Percentiles rank a stretch among this genome's conserved stretches.
Conservation (phyloP, 1,140 invertebrate genomes). For the Notospermus geniculatus region DNA sequence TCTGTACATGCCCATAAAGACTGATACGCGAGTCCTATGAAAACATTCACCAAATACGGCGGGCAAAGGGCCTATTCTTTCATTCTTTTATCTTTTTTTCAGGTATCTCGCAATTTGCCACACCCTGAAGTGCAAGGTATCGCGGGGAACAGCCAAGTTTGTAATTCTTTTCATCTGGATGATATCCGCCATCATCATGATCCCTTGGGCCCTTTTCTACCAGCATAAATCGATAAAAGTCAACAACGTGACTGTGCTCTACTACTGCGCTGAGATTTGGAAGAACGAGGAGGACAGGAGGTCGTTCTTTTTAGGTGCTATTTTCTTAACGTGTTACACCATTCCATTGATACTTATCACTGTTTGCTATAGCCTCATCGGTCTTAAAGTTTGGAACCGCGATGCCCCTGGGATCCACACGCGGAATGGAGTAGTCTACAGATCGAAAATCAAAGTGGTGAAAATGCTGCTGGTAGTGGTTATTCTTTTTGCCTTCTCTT, state of each 20-base stretch:
- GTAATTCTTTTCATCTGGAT: constrained; percentile 92
- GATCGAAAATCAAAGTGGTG: constrained; percentile 66
- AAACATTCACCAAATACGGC: no score
- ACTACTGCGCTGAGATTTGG: constrained; percentile 32
- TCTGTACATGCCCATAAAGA: no score
- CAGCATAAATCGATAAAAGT: constrained; percentile 54
- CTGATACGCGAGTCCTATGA: no score
- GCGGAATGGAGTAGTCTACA: constrained; percentile 42
- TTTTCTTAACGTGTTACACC: constrained; percentile 88
- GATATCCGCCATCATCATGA: constrained; percentile 76
- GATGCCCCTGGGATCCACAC: constrained; percentile 70
- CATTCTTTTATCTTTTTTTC: constrained; percentile 43
- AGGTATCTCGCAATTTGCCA: constrained; percentile 95
- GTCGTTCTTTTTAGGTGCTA: constrained; percentile 84
- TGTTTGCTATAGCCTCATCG: constrained; percentile 89
- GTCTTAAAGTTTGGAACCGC: constrained; percentile 84
- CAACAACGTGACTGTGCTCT: constrained; percentile 22
- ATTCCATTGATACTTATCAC: constrained; percentile 87
- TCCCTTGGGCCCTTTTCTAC: constrained; percentile 89
- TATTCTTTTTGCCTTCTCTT: constrained; percentile 88
- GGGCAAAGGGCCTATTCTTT: no score
- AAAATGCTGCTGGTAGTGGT: constrained; percentile 96
- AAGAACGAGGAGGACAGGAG: constrained; percentile 64
- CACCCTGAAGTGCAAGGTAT: constrained; percentile 87
- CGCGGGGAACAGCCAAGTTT: constrained; percentile 75